A percentile compares a stretch with the other conserved stretches of the same genome.
Conservation (phyloP, 1,140 invertebrate species). For the Cotesia chilonis region DNA sequence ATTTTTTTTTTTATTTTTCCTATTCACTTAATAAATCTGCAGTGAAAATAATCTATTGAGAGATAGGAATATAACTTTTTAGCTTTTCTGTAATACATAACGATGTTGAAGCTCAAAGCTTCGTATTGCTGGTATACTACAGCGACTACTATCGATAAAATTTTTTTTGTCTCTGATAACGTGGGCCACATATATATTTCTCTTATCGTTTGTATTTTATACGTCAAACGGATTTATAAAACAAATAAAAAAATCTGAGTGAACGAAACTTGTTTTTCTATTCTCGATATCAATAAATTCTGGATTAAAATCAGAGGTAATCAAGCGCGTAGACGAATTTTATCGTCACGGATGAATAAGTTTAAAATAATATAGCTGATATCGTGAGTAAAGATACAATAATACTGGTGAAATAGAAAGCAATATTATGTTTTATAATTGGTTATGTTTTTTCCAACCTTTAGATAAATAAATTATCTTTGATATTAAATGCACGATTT, state of each 20-base stretch:
- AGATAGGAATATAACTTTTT: background rate
- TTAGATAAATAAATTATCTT: too few relatives aligned
- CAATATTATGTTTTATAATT: too few relatives aligned
- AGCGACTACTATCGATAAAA: conserved; percentile 14
- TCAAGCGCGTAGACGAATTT: conserved; percentile 16
- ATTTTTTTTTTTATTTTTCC: background rate
- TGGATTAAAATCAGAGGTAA: conserved; percentile 36
- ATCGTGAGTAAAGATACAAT: background rate
- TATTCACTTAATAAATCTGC: background rate
- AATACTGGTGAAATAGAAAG: too few relatives aligned
- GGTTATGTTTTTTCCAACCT: too few relatives aligned
- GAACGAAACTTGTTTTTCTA: conserved; percentile 12
- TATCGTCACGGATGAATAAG: conserved; percentile 10
- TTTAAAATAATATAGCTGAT: conserved; percentile 4
- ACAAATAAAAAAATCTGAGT: conserved; percentile 22
- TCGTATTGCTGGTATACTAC: background rate
- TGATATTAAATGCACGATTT: too few relatives aligned
- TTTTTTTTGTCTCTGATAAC: conserved; percentile 38
- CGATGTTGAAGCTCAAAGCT: conserved; percentile 7
- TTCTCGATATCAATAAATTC: conserved; percentile 27
- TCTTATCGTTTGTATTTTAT: conserved; percentile 27
- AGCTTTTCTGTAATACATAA: background rate
- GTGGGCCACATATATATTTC: conserved; percentile 30
- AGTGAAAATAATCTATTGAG: background rate
- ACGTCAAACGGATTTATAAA: background rate